A percentile compares a stretch with the other conserved stretches of the same genome.
Conservation (phyloP, 2,113 vertebrate genomes). For the Platysternon megacephalum region DNA sequence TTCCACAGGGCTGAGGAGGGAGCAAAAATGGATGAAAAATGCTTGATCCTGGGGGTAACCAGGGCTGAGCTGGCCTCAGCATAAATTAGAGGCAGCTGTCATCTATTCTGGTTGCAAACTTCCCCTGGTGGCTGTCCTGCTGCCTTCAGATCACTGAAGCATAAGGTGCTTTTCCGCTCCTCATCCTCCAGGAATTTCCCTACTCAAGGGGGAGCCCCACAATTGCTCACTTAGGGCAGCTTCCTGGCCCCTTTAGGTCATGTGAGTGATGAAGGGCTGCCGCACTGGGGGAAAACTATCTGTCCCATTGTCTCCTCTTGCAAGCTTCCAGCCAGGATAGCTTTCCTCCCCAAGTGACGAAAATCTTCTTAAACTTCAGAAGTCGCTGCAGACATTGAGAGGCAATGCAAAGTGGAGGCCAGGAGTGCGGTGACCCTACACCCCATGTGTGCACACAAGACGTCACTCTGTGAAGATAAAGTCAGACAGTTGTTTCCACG, state of each 20-base stretch:
- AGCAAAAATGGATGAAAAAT: constrained; percentile 36
- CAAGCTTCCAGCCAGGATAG: not conserved
- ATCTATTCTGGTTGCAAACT: constrained; percentile 31
- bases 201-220: not conserved
- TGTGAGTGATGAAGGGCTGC: not conserved
- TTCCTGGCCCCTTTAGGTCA: not conserved
- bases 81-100: constrained; percentile 53
- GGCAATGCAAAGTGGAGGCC: not conserved
- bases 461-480: not conserved
- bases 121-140: constrained; percentile 38
- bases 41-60: not conserved
- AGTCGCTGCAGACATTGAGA: not conserved
- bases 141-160: not conserved
- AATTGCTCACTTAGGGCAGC: not conserved
- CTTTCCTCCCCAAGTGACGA: not conserved
- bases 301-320: not conserved
- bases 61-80: not conserved
- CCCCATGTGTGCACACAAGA: not conserved
- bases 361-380: not conserved
- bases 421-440: not conserved
- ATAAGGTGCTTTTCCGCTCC: constrained; percentile 29
- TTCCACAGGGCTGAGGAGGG: constrained; percentile 15
- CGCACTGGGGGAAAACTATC: not conserved
- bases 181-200: constrained; percentile 51
- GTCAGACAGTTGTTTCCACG: not conserved